phyloP scores from a whole-genome alignment of 2,113 vertebrate species.

The Oryzias celebensis region DNA sequence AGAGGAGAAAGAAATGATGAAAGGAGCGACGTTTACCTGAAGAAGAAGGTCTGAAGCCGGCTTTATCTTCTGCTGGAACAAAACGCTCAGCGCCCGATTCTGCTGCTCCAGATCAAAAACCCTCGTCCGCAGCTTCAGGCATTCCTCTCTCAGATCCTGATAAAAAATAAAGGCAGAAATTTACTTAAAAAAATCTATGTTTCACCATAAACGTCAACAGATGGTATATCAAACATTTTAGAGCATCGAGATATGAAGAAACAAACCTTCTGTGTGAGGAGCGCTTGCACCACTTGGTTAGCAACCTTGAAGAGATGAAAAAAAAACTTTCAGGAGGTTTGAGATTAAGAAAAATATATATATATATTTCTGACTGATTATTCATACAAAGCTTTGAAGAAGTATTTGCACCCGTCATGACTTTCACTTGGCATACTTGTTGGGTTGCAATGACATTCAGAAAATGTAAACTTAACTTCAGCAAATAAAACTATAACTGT shows the following conservation, averaged over 20 bases:
- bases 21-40: slow-evolving; percentile 76
- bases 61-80: slow-evolving; percentile 89
- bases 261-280: slow-evolving; percentile 94
- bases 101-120: slow-evolving; percentile 94
- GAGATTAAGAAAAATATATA: slow-evolving; percentile 1
- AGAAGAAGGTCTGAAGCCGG: slow-evolving; percentile 87
- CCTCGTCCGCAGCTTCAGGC: slow-evolving; percentile 88
- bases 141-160: slow-evolving; percentile 91
- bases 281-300: slow-evolving; percentile 92
- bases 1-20: too few species aligned
- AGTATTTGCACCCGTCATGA: too few species aligned
- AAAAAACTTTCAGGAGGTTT: not conserved
- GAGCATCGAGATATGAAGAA: slow-evolving; percentile 3
- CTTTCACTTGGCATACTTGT: not conserved
- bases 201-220: not conserved
- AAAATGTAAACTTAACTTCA: too few species aligned
- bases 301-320: slow-evolving; percentile 81
- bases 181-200: not conserved
- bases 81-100: slow-evolving; percentile 83
- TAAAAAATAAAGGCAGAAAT: slow-evolving; percentile 2
- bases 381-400: too few species aligned
- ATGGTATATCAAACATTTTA: not conserved
- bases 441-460: too few species aligned
- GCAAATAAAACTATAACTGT: too few species aligned
- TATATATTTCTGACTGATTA: not conserved